Evolutionary conservation across 2,888 invertebrate genomes (phyloP), one percentile per base, ranked within the genome.

Genomic region (Acanthosepion lycidas): DNA sequence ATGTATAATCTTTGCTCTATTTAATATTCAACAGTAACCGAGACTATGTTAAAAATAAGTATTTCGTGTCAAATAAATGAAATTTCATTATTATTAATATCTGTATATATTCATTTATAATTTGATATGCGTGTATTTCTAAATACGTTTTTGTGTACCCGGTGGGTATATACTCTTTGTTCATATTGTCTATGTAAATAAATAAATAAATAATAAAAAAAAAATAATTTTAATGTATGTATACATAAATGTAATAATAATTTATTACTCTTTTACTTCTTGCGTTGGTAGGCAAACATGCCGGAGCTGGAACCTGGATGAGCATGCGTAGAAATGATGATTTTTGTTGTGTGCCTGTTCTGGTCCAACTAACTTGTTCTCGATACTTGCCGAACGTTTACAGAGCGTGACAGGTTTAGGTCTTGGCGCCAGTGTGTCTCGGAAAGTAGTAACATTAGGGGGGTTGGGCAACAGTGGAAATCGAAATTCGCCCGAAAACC

Each of bases 281-380:
- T 78, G n/a, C 78, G n/a, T 78, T 78, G 78, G 28, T 78, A 78
- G 78, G 78, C 78, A 78, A 78, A 78, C 15, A 78, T 78, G 78
- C n/a, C n/a, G 78, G 12, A 15, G n/a, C n/a, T n/a, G 15, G 18
- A 15, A 78, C 78, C n/a, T 33, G n/a, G 33, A 23, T 78, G 78
- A n/a, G 78, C 78, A 78, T 78, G 78, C 78, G 15, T n/a, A 3
- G 15, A 78, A 33, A 20, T 23, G 59, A 12, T 15, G 8, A 51
- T 15, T 26, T 64, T 8, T 78, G n/a, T 33, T 78, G 78, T 78
- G 33, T 78, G 15, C 18, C 18, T n/a, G 78, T 78, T 78, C 78
- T n/a, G 78, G 78, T 78, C 78, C n/a, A 78, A n/a, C 78, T 78
- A n/a, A n/a, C 78, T n/a, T n/a, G 78, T 78, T 78, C n/a, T 26